Evolutionary conservation across 2,113 vertebrate species (phyloP).

Genomic region (Mastomys coucha): DNA sequence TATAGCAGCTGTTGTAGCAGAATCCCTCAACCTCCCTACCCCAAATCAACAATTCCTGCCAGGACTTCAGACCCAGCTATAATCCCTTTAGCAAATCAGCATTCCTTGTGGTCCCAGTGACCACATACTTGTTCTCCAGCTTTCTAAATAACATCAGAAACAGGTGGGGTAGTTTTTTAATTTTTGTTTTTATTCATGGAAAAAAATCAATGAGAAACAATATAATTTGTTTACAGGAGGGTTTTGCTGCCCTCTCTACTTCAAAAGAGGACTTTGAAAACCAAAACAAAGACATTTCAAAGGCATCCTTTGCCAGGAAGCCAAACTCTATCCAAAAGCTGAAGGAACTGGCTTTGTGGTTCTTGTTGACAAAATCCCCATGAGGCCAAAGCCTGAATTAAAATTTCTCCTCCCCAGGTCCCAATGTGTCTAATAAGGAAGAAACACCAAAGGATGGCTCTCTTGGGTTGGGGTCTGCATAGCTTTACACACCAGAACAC

Average conservation of each 20-base stretch:
- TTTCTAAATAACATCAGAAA: slow-evolving; percentile 43
- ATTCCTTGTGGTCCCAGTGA: not conserved
- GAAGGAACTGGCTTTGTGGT: not conserved
- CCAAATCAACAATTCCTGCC: not conserved
- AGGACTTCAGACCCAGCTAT: not conserved
- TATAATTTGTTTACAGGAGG: slow-evolving; percentile 13
- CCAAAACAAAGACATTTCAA: slow-evolving; percentile 50
- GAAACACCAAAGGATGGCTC: not conserved
- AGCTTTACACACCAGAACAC: not conserved
- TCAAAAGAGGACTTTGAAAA: slow-evolving; percentile 49
- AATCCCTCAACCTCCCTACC: not conserved
- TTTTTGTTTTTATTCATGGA: slow-evolving; percentile 43
- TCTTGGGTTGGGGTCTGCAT: not conserved
- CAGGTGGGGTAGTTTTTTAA: not conserved
- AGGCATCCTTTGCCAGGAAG: slow-evolving; percentile 57
- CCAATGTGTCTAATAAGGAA: not conserved
- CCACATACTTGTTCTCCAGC: not conserved
- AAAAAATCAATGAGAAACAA: slow-evolving; percentile 31
- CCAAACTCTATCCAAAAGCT: slow-evolving; percentile 1
- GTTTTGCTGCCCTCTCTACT: not conserved
- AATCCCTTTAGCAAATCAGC: slow-evolving; percentile 35
- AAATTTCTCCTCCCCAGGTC: not conserved
- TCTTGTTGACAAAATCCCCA: slow-evolving; percentile 27
- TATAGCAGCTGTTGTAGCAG: not conserved
- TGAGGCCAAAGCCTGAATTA: not conserved